Conservation (phyloP, 2,113 vertebrate genomes). For the Carassius gibelio region DNA sequence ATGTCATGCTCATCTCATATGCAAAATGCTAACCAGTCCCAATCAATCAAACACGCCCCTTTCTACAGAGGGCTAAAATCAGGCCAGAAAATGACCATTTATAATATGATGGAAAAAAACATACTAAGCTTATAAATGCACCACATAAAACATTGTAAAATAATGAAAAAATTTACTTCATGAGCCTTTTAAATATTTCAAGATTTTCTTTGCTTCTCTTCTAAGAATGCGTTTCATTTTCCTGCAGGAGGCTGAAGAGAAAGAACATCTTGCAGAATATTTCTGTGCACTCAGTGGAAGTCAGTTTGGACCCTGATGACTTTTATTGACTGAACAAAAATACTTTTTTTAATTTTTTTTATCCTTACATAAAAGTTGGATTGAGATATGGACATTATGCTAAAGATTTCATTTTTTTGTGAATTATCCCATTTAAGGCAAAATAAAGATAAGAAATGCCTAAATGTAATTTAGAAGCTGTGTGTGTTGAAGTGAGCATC, state of each 20-base stretch:
- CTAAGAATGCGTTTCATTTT: neutral
- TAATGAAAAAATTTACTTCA: no score
- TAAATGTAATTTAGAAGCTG: neutral
- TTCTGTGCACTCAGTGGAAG: neutral
- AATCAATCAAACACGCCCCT: neutral
- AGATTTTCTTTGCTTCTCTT: neutral
- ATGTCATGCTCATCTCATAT: no score
- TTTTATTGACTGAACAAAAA: neutral
- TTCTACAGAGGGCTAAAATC: neutral
- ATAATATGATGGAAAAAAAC: no score
- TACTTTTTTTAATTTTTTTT: no score
- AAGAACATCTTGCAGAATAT: neutral
- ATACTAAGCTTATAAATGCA: no score
- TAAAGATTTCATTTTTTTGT: no score
- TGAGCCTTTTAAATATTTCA: no score
- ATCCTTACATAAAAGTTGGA: neutral
- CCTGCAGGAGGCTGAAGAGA: neutral
- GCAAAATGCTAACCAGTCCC: no score
- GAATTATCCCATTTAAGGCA: no score
- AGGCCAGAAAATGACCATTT: no score
- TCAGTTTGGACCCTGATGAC: neutral
- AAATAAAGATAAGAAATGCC: neutral
- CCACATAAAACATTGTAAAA: no score
- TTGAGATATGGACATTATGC: neutral
- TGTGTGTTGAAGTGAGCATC: no score